Evolutionary conservation across 2,113 vertebrate species (phyloP), one percentile per base, ranked within the genome.

Genomic region (Tamias sibiricus): DNA sequence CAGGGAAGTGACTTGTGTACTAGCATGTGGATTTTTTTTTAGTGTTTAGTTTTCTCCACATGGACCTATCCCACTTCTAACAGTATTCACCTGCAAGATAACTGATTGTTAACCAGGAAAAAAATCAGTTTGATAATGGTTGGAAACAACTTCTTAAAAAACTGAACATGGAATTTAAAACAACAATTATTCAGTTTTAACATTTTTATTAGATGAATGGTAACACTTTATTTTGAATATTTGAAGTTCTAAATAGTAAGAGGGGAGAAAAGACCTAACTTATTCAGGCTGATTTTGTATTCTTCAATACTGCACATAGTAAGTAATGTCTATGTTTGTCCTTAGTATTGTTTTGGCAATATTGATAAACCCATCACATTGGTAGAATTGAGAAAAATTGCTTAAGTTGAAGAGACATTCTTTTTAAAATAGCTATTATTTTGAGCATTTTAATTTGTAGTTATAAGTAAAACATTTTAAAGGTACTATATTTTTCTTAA

Each of bases 101-200:
- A 76, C 37, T 66, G n/a, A 49, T 44, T 91, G 6, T 66, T 94
- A 76, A 40, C 32, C 16, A 44, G 47, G 30, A 83, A n/a, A 44
- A 91, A 87, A 71, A 40, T 66, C 47, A 28, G 13, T 28, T 75
- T 49, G 32, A 30, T 72, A 35, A 20, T 80, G 35, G 14, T 68
- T 72, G 32, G 52, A 82, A 86, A 72, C 44, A 81, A 87, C 81
- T 32, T 8, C 28, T 62, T 62, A 40, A 85, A 95, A 95, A 93
- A 75, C 32, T 71, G 8, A 77, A 76, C 40, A 76, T 35, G 9
- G 4, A 75, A 54, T 80, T 96, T 81, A 77, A 89, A 62, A 42
- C 12, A 64, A 14, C 17, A 32, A 0, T 64, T 75, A 44, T 76
- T 94, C 40, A 40, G 2, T 82, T 54, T 74, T 74, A 80, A 28